A percentile compares a stretch with the other conserved stretches of the same genome.
phyloP scores from a whole-genome alignment of 2,797 vertebrate genomes.

The Sus cebifrons region DNA sequence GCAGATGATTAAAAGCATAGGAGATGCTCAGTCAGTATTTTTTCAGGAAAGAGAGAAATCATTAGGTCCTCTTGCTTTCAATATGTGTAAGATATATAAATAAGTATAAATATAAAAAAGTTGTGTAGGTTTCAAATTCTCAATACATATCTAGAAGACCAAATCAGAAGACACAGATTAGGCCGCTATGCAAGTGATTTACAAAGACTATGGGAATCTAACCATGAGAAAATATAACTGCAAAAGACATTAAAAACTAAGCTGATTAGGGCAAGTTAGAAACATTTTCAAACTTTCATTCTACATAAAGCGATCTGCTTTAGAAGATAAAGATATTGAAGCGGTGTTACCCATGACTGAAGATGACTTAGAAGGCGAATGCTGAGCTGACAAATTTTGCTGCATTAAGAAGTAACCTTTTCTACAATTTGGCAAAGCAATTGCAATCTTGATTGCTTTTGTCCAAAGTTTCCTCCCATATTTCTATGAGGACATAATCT shows the following conservation, averaged over 20 bases:
- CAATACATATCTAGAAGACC: not conserved
- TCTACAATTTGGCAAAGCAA: not conserved
- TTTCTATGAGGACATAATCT: not conserved
- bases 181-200: not conserved
- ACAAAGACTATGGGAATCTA: not conserved
- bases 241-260: not conserved
- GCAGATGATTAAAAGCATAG: not conserved
- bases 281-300: not conserved
- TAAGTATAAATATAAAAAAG: not conserved
- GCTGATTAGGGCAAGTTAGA: not conserved
- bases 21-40: not conserved
- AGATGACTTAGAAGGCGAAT: not conserved
- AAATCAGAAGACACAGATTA: not conserved
- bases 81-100: too few relatives aligned
- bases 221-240: not conserved
- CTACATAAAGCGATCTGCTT: not conserved
- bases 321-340: not conserved
- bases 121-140: not conserved
- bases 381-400: not conserved
- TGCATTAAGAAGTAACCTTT: not conserved
- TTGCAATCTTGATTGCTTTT: not conserved
- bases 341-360: not conserved
- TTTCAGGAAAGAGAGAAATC: not conserved
- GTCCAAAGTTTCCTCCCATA: not conserved
- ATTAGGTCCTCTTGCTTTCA: not conserved